These are phyloP conservation scores for Sturmia bella DNA, from an alignment of 2,888 invertebrate species.

Conservation along the genomic window DNA sequence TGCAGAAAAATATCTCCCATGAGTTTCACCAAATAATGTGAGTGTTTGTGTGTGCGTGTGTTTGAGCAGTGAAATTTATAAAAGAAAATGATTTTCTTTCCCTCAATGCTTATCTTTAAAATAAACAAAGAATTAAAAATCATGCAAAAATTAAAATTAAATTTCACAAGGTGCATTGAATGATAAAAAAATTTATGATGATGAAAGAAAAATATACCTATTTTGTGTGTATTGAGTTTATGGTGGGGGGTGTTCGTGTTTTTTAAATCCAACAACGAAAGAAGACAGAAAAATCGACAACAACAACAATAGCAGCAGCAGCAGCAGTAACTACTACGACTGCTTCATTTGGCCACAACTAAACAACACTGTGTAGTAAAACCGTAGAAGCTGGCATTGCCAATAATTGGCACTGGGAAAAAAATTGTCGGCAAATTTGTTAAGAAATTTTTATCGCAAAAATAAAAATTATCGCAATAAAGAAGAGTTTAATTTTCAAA, in stretches of 20 bases:
- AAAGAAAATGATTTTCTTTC: background rate
- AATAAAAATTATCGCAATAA: too few species aligned
- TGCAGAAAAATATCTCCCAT: conserved; percentile 34
- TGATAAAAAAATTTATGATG: conserved; percentile 43
- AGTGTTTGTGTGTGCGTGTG: conserved; percentile 3
- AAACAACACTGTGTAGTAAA: conserved; percentile 48
- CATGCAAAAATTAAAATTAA: conserved; percentile 33
- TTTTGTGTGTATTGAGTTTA: conserved; percentile 66
- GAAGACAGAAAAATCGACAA: background rate
- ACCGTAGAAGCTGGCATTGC: background rate
- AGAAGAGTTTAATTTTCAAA: too few species aligned
- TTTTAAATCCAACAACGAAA: conserved; percentile 16
- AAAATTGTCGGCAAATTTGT: background rate
- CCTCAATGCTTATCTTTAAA: background rate
- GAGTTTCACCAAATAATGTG: conserved; percentile 49
- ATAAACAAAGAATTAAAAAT: conserved; percentile 38
- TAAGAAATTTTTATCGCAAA: too few species aligned
- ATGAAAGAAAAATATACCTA: conserved; percentile 28
- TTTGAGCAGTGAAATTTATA: conserved; percentile 29
- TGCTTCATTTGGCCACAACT: conserved; percentile 61
- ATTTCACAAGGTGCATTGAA: conserved; percentile 63
- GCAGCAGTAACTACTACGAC: conserved; percentile 6
- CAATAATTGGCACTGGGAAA: conserved; percentile 24
- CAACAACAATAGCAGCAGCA: conserved; percentile 9
- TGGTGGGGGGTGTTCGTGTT: conserved; percentile 49